Base-by-base conservation (phyloP, 2,797 vertebrate genomes). In the Apogon hyalosoma region DNA sequence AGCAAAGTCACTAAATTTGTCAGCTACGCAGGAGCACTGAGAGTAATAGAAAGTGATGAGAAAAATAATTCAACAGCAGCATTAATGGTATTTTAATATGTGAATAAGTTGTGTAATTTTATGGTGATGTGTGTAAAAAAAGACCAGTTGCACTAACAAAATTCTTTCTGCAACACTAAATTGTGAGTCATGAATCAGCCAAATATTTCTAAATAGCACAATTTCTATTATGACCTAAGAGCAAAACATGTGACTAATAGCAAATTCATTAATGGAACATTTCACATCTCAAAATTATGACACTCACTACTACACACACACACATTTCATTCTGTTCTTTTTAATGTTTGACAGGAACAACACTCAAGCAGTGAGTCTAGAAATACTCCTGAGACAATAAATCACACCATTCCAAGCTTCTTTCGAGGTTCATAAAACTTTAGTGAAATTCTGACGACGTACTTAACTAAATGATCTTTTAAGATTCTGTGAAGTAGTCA, bases 381-480 rank as follows among this genome's bases (percentile, higher is more conserved):
- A 58, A 73, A 66, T 6, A 60, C 33, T 7, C 46, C 6, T 0
- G 1, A 0, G 11, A n/a, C 31, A 51, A 10, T 13, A 1, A 38
- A 54, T 38, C 13, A 18, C 39, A 40, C 2, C 38, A 6, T 62
- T 18, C 5, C 12, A 36, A 8, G 33, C 33, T 36, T 36, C 16
- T 47, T 54, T 64, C 19, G 12, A 65, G 16, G 10, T 16, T 57
- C 50, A 58, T 45, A 16, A 74, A 19, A 21, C n/a, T 41, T 1
- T 40, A 14, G 15, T 7, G 53, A 82, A 74, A 69, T 39, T 43
- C 69, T 86, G 78, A 82, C 13, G 36, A 58, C 38, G 68, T 10
- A 24, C 31, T 45, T 63, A 39, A 70, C 31, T 4, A 0, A 51
- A 43, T 55, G 28, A 67, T 24, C 7, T 60, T 75, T 6, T 12